These are phyloP conservation scores for Uropetala carovei DNA, from an alignment of 2,888 invertebrate species.

Conservation along the genomic window DNA sequence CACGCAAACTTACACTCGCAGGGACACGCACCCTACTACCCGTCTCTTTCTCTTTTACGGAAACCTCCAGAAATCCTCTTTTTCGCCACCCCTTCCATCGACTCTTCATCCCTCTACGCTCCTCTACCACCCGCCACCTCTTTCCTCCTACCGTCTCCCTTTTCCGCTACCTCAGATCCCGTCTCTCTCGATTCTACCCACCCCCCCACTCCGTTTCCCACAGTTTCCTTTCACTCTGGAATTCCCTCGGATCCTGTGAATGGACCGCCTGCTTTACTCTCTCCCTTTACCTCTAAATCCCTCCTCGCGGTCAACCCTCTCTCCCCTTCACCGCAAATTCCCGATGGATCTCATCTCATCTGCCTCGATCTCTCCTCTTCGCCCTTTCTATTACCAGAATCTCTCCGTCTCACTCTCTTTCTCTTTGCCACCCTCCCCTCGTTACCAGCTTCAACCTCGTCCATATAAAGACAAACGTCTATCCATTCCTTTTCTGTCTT, in stretches of 20 bases:
- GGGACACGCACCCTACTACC: background rate
- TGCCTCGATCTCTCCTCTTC: background rate
- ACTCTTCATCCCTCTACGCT: background rate
- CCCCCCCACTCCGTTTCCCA: background rate
- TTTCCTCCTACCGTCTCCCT: background rate
- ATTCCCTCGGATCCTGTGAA: background rate
- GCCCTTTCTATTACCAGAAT: background rate
- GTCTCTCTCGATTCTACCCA: too few species aligned
- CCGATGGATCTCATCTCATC: too few species aligned
- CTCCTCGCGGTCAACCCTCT: too few species aligned
- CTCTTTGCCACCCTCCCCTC: background rate
- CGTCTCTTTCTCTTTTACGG: background rate
- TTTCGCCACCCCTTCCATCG: background rate
- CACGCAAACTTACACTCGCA: background rate
- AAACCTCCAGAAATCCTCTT: background rate
- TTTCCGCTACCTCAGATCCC: too few species aligned
- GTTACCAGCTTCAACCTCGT: background rate
- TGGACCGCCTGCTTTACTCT: background rate
- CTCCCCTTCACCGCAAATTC: too few species aligned
- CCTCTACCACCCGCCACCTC: background rate
- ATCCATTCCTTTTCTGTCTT: too few species aligned
- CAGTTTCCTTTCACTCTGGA: slow-evolving; percentile 9
- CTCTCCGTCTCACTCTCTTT: too few species aligned
- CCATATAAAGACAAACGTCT: too few species aligned
- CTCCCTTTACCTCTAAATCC: too few species aligned